These are phyloP conservation scores for Pristionchus exspectatus DNA, from an alignment of 2,888 invertebrate genomes.

Conservation along the genomic window DNA sequence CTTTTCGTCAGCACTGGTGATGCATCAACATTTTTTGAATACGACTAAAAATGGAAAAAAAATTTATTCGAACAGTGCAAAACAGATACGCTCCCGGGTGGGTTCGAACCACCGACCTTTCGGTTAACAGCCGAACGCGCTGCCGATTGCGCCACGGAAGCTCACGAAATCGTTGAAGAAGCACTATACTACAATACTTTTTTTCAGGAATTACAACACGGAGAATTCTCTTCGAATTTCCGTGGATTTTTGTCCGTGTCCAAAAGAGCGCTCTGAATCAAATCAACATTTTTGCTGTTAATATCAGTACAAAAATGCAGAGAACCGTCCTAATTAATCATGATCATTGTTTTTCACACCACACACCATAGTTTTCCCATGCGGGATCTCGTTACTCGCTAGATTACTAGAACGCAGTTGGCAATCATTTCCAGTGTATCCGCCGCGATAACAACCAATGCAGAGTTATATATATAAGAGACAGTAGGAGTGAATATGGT, in stretches of 20 bases:
- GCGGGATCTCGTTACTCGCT: not conserved
- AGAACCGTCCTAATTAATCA: not conserved
- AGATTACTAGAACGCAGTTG: not conserved
- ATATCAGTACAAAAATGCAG: too few relatives aligned
- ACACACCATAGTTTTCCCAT: not conserved
- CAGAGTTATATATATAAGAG: not conserved
- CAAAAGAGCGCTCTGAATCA: too few relatives aligned
- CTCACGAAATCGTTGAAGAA: too few relatives aligned
- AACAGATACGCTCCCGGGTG: slow-evolving; percentile 70
- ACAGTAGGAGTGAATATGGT: not conserved
- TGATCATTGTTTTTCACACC: not conserved
- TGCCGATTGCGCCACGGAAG: slow-evolving; percentile 72
- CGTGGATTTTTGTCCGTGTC: too few relatives aligned
- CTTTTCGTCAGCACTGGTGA: too few relatives aligned
- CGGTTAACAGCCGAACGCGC: slow-evolving; percentile 78
- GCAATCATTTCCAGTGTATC: not conserved
- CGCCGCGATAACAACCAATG: not conserved
- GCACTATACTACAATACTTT: too few relatives aligned
- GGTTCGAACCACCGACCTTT: slow-evolving; percentile 78
- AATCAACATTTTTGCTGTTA: too few relatives aligned
- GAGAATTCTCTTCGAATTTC: too few relatives aligned
- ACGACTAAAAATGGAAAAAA: too few relatives aligned
- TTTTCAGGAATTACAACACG: too few relatives aligned
- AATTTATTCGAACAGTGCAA: too few relatives aligned
- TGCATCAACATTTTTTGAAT: too few relatives aligned